Base-by-base conservation (phyloP, 2,797 vertebrate species). In the Hylomyscus alleni region DNA sequence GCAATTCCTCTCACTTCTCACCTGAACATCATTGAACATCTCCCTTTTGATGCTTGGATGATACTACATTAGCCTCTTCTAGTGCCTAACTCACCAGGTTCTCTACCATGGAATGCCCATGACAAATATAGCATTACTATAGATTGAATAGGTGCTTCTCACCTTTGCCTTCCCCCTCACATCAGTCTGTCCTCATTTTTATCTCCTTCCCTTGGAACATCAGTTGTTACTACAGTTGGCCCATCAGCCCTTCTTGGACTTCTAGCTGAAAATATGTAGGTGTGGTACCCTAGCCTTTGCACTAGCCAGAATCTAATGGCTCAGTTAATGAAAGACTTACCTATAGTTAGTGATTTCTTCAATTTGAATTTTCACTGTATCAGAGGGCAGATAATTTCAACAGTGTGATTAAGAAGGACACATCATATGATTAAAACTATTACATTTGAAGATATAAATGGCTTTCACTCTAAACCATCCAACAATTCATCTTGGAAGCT, bases 11-110 rank as follows among this genome's bases (percentile, higher is more conserved):
- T 72, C 95, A 73, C 77, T 86, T 85, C 88, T 87, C 95, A 84
- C 84, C 78, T n/a, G 86, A 95, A 88, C 84, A 73, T 75, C 83
- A 96, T 82, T 91, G 85, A 87, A 60, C 82, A 93, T 90, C 89
- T 95, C 86, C 72, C 83, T 86, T 97, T 67, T 85, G 89, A 96
- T 80, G 72, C 91, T 92, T 26, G 0, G 87, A 89, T 90, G 89
- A 40, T 54, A 67, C 50, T 14, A 3, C 44, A 4, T 95, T 58
- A 94, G 67, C 83, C 78, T 95, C 91, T 96, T 76, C 0, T 22
- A 86, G 91, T 60, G 52, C 87, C 86, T 69, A 37, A 95, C 85
- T 91, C 82, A 75, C 83, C 89, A 96, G 88, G 19, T 81, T 83
- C 50, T 62, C 31, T 67, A 84, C 77, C 89, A 60, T n/a, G 50